Conservation (phyloP, 1,140 invertebrate species). For the Nephila pilipes region DNA sequence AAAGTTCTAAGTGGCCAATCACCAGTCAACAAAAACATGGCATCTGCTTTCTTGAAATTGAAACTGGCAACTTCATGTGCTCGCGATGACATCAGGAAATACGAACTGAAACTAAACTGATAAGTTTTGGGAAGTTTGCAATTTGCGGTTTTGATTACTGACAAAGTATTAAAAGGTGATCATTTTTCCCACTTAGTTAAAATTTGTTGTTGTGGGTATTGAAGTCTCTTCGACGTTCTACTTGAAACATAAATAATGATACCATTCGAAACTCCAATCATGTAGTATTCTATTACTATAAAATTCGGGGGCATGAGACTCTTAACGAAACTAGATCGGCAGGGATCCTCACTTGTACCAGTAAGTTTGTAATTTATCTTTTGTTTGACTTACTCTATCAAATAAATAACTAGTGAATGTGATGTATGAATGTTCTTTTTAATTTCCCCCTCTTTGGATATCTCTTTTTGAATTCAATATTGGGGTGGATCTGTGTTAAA, state of each 20-base stretch:
- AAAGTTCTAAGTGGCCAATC: too few relatives aligned
- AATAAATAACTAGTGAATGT: not conserved
- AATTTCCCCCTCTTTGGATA: too few relatives aligned
- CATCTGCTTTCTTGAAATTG: not conserved
- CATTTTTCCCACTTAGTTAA: not conserved
- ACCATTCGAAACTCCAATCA: not conserved
- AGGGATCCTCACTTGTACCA: not conserved
- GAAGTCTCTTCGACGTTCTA: not conserved
- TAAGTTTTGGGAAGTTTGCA: not conserved
- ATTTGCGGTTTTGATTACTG: not conserved
- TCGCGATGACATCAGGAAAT: not conserved
- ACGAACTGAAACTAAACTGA: not conserved
- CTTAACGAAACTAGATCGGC: not conserved
- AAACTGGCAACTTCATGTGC: not conserved
- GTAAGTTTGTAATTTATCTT: not conserved
- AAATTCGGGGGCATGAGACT: constrained; percentile 5
- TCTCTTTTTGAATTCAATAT: too few relatives aligned
- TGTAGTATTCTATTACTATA: not conserved
- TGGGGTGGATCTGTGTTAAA: too few relatives aligned
- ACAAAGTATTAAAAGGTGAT: not conserved
- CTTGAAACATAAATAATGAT: not conserved
- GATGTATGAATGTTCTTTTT: too few relatives aligned
- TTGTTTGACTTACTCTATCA: not conserved
- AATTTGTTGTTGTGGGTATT: not conserved
- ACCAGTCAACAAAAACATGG: not conserved